phyloP scores from a whole-genome alignment of 2,797 vertebrate species.

The Cuniculus paca region DNA sequence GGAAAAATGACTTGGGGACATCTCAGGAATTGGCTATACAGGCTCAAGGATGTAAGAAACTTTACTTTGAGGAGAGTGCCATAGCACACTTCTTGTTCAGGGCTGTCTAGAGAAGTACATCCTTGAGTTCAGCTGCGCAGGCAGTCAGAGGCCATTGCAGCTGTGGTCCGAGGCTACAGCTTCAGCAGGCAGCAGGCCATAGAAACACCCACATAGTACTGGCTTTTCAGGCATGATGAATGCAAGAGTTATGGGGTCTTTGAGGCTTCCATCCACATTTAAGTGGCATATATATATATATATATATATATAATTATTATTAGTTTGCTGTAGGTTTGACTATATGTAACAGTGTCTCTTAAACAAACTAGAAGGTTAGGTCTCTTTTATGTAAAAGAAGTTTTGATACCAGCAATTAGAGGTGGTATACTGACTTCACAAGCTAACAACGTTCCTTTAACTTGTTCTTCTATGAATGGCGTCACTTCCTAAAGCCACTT shows the following conservation, averaged over 20 bases:
- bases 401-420: slow-evolving; percentile 6
- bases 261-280: not conserved
- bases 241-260: not conserved
- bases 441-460: not conserved
- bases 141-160: not conserved
- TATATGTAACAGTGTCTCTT: slow-evolving; percentile 16
- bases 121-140: not conserved
- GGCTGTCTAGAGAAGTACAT: not conserved
- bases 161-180: not conserved
- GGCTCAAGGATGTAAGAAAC: not conserved
- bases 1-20: not conserved
- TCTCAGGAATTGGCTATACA: not conserved
- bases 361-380: not conserved
- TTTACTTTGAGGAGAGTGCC: not conserved
- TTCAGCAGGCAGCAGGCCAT: not conserved
- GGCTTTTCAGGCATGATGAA: not conserved
- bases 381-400: slow-evolving; percentile 40
- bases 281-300: slow-evolving; percentile 5
- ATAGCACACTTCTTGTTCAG: not conserved
- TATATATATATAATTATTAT: slow-evolving; percentile 9
- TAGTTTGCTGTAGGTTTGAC: slow-evolving; percentile 45
- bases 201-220: not conserved
- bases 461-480: slow-evolving; percentile 31
- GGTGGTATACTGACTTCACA: not conserved
- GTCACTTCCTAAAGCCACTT: slow-evolving; percentile 53